These are phyloP conservation scores for Pilophorus perplexus DNA, from an alignment of 2,888 invertebrate species.

Conservation along the genomic window DNA sequence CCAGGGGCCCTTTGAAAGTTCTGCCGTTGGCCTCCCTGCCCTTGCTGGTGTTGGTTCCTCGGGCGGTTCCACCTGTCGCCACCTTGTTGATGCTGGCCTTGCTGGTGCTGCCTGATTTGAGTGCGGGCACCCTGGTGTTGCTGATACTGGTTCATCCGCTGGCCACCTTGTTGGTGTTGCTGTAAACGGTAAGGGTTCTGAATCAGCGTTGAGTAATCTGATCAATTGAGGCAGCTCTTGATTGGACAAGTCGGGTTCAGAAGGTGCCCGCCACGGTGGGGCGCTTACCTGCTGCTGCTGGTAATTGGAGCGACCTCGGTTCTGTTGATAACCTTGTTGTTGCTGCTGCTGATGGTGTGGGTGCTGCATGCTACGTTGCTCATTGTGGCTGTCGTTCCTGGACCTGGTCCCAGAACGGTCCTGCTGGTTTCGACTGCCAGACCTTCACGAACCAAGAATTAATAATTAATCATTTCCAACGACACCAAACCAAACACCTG, in stretches of 20 bases:
- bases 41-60: conserved; percentile 1
- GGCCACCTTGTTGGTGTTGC: not conserved
- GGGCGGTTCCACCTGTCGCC: conserved; percentile 17
- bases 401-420: conserved; percentile 22
- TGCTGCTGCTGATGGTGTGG: conserved; percentile 51
- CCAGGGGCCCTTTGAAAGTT: conserved; percentile 46
- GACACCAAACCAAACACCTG: not conserved
- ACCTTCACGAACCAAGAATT: conserved; percentile 11
- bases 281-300: conserved; percentile 18
- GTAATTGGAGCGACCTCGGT: conserved; percentile 22
- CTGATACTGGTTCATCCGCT: not conserved
- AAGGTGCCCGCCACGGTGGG: too few species aligned
- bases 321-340: conserved; percentile 38
- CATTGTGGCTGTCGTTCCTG: conserved; percentile 34
- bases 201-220: too few species aligned
- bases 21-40: conserved; percentile 33
- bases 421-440: conserved; percentile 40
- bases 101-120: conserved; percentile 21
- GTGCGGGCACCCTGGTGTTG: not conserved
- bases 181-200: too few species aligned
- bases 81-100: conserved; percentile 21
- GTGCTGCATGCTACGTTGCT: conserved; percentile 46
- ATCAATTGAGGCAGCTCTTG: too few species aligned
- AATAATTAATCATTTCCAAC: not conserved
- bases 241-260: not conserved